phyloP scores from a whole-genome alignment of 2,113 vertebrate species.

The Rhinichthys klamathensis region DNA sequence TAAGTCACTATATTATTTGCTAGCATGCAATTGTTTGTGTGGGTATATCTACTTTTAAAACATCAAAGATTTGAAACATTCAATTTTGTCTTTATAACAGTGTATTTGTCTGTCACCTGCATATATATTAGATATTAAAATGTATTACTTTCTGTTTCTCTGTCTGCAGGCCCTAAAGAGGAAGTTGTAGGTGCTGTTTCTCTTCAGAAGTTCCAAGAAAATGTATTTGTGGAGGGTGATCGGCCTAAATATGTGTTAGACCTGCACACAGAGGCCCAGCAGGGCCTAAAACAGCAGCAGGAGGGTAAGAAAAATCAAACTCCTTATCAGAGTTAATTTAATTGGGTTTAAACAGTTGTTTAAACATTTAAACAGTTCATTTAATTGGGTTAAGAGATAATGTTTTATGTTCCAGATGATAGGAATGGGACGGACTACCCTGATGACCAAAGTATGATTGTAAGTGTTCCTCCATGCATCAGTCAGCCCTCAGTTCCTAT shows the following conservation, averaged over 20 bases:
- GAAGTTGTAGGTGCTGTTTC: conserved; percentile 70
- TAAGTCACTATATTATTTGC: too few species aligned
- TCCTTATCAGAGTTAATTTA: not conserved
- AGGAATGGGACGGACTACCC: conserved; percentile 81
- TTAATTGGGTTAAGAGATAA: not conserved
- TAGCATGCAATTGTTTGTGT: not conserved
- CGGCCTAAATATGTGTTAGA: conserved; percentile 88
- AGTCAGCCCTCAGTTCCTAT: not conserved
- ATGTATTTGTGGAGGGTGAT: conserved; percentile 88
- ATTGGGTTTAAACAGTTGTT: too few species aligned
- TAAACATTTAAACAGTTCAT: not conserved
- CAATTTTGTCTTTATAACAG: not conserved
- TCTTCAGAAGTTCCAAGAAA: conserved; percentile 80
- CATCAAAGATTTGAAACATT: not conserved
- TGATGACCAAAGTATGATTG: conserved; percentile 83
- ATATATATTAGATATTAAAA: not conserved
- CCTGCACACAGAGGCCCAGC: conserved; percentile 89
- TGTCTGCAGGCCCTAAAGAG: conserved; percentile 66
- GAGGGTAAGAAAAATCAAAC: conserved; percentile 79
- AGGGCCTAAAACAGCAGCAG: conserved; percentile 88
- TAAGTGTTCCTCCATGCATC: conserved; percentile 58
- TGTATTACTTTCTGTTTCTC: not conserved
- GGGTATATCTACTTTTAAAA: not conserved
- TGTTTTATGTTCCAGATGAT: conserved; percentile 76
- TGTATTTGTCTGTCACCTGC: not conserved